phyloP scores from a whole-genome alignment of 2,797 vertebrate species.

The Lateolabrax maculatus region DNA sequence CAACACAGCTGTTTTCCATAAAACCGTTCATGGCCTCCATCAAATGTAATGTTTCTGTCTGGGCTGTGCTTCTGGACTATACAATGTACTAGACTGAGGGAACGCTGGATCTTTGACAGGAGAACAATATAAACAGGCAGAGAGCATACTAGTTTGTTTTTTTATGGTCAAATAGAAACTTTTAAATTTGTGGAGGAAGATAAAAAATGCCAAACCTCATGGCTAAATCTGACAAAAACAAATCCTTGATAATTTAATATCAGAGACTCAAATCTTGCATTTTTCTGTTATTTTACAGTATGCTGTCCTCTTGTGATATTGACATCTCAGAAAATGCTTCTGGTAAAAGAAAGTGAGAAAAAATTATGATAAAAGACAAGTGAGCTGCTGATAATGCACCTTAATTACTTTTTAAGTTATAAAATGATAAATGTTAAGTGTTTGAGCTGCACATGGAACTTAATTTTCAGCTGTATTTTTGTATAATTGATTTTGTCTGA shows the following conservation, averaged over 20 bases:
- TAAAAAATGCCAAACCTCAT: background rate
- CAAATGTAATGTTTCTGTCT: slow-evolving; percentile 60
- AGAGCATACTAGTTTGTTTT: background rate
- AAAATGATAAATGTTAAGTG: background rate
- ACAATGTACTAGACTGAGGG: slow-evolving; percentile 32
- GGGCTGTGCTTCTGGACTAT: slow-evolving; percentile 44
- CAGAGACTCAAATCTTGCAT: background rate
- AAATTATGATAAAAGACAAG: background rate
- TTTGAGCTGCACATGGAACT: background rate
- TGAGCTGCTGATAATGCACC: background rate
- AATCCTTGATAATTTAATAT: background rate
- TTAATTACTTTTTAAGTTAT: background rate
- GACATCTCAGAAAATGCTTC: background rate
- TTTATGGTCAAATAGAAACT: background rate
- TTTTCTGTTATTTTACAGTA: background rate
- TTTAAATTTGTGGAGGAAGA: background rate
- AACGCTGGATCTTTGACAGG: slow-evolving; percentile 20
- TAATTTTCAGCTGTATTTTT: background rate
- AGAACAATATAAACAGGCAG: slow-evolving; percentile 27
- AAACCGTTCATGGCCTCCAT: slow-evolving; percentile 73
- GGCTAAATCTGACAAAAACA: background rate
- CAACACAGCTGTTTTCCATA: slow-evolving; percentile 82
- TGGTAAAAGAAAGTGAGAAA: background rate
- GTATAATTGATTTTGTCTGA: background rate
- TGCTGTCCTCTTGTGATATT: background rate